phyloP scores from a whole-genome alignment of 2,113 vertebrate genomes.

The Naja naja region DNA sequence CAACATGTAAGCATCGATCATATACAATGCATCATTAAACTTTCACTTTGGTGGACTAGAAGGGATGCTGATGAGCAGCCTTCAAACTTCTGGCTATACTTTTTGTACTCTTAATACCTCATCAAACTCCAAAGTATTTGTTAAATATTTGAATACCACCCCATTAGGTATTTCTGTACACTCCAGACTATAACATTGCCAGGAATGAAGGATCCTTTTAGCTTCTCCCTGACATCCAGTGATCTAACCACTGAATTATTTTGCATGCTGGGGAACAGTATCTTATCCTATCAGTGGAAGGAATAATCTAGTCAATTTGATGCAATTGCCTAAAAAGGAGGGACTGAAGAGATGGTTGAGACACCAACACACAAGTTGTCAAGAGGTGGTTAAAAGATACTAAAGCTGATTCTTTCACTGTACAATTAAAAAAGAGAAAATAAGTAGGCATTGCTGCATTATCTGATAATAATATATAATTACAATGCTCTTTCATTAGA shows the following conservation, averaged over 20 bases:
- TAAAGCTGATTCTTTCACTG: not conserved
- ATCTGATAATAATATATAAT: constrained; percentile 6
- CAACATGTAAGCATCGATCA: not conserved
- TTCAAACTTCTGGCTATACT: not conserved
- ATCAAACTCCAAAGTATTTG: not conserved
- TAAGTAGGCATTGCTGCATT: not conserved
- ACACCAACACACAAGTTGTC: not conserved
- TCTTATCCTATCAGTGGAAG: not conserved
- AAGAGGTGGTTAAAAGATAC: not conserved
- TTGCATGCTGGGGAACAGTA: not conserved
- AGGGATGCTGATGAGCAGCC: not conserved
- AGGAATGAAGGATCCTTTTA: not conserved
- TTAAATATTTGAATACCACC: not conserved
- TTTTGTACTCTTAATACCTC: not conserved
- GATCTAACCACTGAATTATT: not conserved
- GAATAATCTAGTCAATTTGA: not conserved
- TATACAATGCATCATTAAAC: not conserved
- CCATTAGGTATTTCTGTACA: no score
- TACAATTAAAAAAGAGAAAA: constrained; percentile 26
- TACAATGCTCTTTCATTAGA: constrained; percentile 12
- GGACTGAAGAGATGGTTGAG: constrained; percentile 22
- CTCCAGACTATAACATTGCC: not conserved
- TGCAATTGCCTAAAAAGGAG: not conserved
- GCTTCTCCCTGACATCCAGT: not conserved
- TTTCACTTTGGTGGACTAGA: not conserved